phyloP scores from a whole-genome alignment of 2,797 vertebrate genomes.

The Bradypus variegatus region DNA sequence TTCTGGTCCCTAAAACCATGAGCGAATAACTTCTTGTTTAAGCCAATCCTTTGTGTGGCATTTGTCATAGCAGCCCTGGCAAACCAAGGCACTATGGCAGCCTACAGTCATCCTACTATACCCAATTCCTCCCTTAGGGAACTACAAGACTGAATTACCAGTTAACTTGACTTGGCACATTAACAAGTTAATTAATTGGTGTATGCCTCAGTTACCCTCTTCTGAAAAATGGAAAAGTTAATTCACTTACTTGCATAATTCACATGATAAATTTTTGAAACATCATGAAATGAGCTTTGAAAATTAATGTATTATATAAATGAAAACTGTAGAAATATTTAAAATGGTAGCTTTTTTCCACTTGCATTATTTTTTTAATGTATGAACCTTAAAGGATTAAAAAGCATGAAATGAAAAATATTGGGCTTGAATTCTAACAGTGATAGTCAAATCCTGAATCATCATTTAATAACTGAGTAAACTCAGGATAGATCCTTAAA shows the following conservation, averaged over 20 bases:
- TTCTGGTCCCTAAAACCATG: too few species aligned
- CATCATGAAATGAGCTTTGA: not conserved
- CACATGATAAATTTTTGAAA: not conserved
- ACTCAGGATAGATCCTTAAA: not conserved
- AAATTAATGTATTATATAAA: not conserved
- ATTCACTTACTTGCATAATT: not conserved
- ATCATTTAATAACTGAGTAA: not conserved
- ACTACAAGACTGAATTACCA: not conserved
- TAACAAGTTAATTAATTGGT: not conserved
- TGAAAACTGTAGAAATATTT: not conserved
- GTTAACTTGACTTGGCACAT: not conserved
- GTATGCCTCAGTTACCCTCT: not conserved
- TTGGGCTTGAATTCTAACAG: not conserved
- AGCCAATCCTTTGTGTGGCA: too few species aligned
- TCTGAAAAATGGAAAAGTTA: not conserved
- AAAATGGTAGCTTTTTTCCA: not conserved
- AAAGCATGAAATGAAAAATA: not conserved
- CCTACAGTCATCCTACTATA: fast-evolving
- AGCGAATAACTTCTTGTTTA: too few species aligned
- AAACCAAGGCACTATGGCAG: not conserved
- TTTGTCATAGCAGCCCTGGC: too few species aligned
- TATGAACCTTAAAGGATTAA: not conserved
- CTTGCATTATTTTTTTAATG: constrained; percentile 22
- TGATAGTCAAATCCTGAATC: not conserved
- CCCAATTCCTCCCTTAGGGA: not conserved